These are phyloP conservation scores for Apis cerana DNA, from an alignment of 1,140 invertebrate species.

Conservation along the genomic window DNA sequence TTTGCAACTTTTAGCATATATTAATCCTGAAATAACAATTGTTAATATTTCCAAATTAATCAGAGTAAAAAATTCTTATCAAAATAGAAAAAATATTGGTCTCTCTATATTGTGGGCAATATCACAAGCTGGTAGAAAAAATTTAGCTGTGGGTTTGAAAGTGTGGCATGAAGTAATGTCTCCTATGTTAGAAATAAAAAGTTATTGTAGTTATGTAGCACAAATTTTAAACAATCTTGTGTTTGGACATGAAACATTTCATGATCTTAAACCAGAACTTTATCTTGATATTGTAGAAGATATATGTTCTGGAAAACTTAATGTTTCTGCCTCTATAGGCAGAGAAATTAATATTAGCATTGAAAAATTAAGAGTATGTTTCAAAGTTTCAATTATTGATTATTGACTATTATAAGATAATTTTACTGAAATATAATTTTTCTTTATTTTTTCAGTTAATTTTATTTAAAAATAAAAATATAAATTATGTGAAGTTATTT, in stretches of 20 bases:
- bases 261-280: conserved; percentile 76
- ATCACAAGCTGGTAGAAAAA: conserved; percentile 87
- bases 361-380: conserved; percentile 78
- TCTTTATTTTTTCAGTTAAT: conserved; percentile 67
- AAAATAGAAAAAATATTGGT: conserved; percentile 89
- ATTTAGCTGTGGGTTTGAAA: conserved; percentile 87
- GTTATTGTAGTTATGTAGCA: conserved; percentile 86
- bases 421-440: conserved; percentile 18
- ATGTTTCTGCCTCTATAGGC: conserved; percentile 62
- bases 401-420: not conserved
- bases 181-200: conserved; percentile 87
- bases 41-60: conserved; percentile 84
- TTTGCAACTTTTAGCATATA: conserved; percentile 85
- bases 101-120: conserved; percentile 90
- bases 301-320: conserved; percentile 74
- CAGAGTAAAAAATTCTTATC: conserved; percentile 87
- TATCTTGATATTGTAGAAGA: conserved; percentile 79
- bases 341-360: conserved; percentile 73
- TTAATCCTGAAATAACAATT: conserved; percentile 84
- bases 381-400: not conserved
- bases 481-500: conserved; percentile 76
- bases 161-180: conserved; percentile 92
- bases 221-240: conserved; percentile 86
- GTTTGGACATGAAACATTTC: conserved; percentile 58
- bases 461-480: conserved; percentile 74